These are phyloP conservation scores for Rhingia rostrata DNA, from an alignment of 2,888 invertebrate species.

Conservation along the genomic window DNA sequence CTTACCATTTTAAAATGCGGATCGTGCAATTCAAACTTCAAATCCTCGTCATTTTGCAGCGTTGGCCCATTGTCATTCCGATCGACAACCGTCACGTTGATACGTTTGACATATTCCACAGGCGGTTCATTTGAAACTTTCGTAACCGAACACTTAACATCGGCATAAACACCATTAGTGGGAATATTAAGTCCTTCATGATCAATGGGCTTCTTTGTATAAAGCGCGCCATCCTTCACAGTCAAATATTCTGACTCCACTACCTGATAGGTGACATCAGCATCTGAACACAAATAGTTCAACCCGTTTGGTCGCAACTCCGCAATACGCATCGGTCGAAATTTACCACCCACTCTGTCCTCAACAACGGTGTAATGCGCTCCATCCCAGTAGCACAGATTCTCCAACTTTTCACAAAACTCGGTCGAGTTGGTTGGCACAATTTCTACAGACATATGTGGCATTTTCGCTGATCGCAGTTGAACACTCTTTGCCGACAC, in stretches of 20 bases:
- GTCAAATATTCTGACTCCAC: conserved; percentile 81
- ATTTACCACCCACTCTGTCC: conserved; percentile 72
- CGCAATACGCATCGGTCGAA: conserved; percentile 80
- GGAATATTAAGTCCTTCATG: conserved; percentile 82
- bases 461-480: conserved; percentile 75
- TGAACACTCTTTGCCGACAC: conserved; percentile 77
- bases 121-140: conserved; percentile 73
- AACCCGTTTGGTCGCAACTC: conserved; percentile 82
- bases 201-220: conserved; percentile 82
- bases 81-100: conserved; percentile 87
- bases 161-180: conserved; percentile 77
- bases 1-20: conserved; percentile 81
- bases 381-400: conserved; percentile 81
- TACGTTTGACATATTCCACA: conserved; percentile 76
- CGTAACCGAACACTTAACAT: conserved; percentile 81
- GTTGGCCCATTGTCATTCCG: conserved; percentile 97
- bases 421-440: conserved; percentile 77
- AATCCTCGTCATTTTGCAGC: conserved; percentile 83
- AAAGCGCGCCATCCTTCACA: conserved; percentile 81
- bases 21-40: conserved; percentile 79
- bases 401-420: conserved; percentile 79
- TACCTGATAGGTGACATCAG: conserved; percentile 83
- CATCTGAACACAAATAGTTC: conserved; percentile 83
- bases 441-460: conserved; percentile 80
- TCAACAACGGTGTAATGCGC: conserved; percentile 80